Conservation (phyloP, 92 coral and sea anemone genomes). For the Pocillopora grandis region DNA sequence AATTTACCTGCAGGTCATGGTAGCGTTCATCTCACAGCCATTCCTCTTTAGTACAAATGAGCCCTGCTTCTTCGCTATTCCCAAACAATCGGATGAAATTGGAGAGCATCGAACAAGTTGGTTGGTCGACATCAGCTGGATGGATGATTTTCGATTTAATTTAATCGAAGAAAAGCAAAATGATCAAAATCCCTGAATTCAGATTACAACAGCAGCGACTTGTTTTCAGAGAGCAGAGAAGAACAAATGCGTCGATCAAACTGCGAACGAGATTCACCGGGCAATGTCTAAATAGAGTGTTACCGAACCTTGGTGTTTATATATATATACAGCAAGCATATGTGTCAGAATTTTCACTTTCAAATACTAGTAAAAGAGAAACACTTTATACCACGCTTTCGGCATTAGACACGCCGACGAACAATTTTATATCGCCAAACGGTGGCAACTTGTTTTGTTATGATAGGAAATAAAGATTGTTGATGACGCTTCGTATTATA, state of each 20-base stretch:
- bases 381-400: neutral
- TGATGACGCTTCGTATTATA: neutral
- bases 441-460: neutral
- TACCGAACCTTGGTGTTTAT: neutral
- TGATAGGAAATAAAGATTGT: neutral
- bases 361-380: neutral
- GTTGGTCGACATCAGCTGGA: neutral
- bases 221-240: neutral
- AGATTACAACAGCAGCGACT: neutral
- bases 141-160: neutral
- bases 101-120: neutral
- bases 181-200: neutral
- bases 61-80: neutral
- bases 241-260: neutral
- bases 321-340: neutral
- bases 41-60: neutral
- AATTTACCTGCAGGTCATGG: neutral
- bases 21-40: neutral
- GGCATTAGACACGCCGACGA: neutral
- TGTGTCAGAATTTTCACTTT: slow-evolving; percentile 8
- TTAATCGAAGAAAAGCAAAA: neutral
- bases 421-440: neutral
- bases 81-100: neutral
- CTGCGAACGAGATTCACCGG: neutral
- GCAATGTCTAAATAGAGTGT: neutral